Conservation (phyloP, 2,888 invertebrate species). For the Agrotis exclamationis region DNA sequence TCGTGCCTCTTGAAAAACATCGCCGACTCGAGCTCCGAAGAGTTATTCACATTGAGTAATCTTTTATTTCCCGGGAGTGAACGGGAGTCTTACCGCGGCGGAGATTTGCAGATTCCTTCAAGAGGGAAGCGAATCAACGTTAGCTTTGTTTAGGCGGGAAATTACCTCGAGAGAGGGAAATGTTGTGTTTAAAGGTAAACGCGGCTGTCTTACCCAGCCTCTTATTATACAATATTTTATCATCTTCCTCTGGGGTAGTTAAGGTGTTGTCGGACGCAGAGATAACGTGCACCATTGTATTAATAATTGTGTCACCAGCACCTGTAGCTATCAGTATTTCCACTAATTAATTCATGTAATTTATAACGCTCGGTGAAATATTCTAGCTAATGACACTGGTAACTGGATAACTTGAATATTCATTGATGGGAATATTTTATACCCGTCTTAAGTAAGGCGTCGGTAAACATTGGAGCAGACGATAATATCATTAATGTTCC, state of each 20-base stretch:
- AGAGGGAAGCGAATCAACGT: slow-evolving; percentile 73
- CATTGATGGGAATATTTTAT: slow-evolving; percentile 24
- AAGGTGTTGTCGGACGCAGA: slow-evolving; percentile 68
- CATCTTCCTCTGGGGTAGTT: slow-evolving; percentile 60
- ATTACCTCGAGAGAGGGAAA: slow-evolving; percentile 57
- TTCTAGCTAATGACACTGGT: slow-evolving; percentile 58
- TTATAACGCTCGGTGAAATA: slow-evolving; percentile 52
- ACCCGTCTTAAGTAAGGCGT: slow-evolving; percentile 1
- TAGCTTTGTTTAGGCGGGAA: slow-evolving; percentile 71
- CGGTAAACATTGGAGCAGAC: slow-evolving; percentile 7
- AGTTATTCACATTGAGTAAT: slow-evolving; percentile 83
- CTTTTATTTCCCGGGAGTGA: slow-evolving; percentile 84
- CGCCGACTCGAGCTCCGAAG: slow-evolving; percentile 73
- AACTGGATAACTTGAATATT: slow-evolving; percentile 52
- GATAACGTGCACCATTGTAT: slow-evolving; percentile 52
- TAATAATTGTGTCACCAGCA: slow-evolving; percentile 57
- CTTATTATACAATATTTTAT: slow-evolving; percentile 71
- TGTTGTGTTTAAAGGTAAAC: slow-evolving; percentile 74
- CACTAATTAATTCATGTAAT: slow-evolving; percentile 60
- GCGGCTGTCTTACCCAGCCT: slow-evolving; percentile 68
- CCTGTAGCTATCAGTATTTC: slow-evolving; percentile 59
- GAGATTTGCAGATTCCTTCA: slow-evolving; percentile 79
- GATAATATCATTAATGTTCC: slow-evolving; percentile 11
- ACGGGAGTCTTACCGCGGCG: slow-evolving; percentile 65
- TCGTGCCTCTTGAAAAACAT: slow-evolving; percentile 82